phyloP scores from a whole-genome alignment of 1,140 invertebrate genomes.

The Papilio aristodemus region DNA sequence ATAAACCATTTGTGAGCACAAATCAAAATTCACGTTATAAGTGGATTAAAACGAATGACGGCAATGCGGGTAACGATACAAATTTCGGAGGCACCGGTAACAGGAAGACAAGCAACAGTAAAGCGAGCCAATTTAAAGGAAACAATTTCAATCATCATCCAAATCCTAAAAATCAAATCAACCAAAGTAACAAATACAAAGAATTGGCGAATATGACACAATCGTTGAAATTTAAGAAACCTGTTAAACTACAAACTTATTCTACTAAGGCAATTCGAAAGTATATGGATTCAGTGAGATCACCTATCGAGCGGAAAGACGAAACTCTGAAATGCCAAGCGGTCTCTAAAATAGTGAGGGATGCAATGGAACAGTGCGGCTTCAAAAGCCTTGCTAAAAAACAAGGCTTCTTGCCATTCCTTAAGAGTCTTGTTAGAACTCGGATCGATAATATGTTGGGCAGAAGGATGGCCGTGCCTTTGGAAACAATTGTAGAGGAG shows the following conservation, averaged over 20 bases:
- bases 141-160: not conserved
- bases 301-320: not conserved
- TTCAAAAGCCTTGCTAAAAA: not conserved
- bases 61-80: not conserved
- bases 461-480: not conserved
- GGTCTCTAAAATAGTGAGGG: not conserved
- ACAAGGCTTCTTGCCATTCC: not conserved
- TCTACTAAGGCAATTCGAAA: not conserved
- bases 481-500: slow-evolving; percentile 10
- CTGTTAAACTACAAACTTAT: not conserved
- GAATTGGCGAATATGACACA: not conserved
- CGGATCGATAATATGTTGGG: slow-evolving; percentile 43
- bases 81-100: not conserved
- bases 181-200: not conserved
- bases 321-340: not conserved
- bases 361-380: not conserved
- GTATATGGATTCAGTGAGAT: too few species aligned
- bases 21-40: not conserved
- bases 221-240: not conserved
- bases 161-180: too few species aligned
- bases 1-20: not conserved
- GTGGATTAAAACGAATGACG: not conserved
- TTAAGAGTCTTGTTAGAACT: slow-evolving; percentile 38
- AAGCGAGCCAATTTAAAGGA: too few species aligned
- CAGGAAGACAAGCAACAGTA: not conserved